Base-by-base conservation (phyloP, 2,797 vertebrate genomes). In the Acanthis flammea region DNA sequence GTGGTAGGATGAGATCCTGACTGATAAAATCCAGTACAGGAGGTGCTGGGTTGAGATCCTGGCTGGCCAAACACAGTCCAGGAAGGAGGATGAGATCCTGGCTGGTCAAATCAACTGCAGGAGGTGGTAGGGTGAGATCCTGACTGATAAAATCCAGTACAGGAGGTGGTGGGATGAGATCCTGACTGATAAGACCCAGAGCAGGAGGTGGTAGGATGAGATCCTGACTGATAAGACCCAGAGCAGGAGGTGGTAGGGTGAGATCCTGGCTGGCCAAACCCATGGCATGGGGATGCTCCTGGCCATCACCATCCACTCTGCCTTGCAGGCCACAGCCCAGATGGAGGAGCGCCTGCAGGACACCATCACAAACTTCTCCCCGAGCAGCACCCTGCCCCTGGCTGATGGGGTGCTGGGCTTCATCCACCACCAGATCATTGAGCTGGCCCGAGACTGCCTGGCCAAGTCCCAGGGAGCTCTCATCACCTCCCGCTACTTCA, bases 391-490 rank as follows among this genome's bases (percentile, higher is more conserved):
- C 39, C 98, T 99, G 97, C 99, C 98, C 0, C 97, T 99, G 93
- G 99, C 99, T 1, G 99, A 99, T 1, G 99, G 99, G 0, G 99
- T 99, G 50, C 97, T 99, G 98, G 99, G 99, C 90, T 99, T 99
- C 98, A 99, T 99, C 97, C 99, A 99, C 95, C 99, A 99, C 98
- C 99, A 99, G 98, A 98, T 99, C 97, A 97, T 99, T 0, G 99
- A 99, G 96, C 97, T 99, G 96, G 99, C 98, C 84, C 98, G 99
- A 2, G 99, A 99, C 98, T 99, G 99, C 94, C 98, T 99, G 97
- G 99, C 99, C 78, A 99, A 99, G 96, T 99, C 99, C 42, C 98
- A 98, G 80, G 99, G 98, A 61, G 99, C 98, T 63, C 98, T 99
- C 71, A 98, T 99, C 94, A 99, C 99, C n/a, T 99, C 99, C 25